These are phyloP conservation scores for Percopsis omiscomaycus DNA, from an alignment of 2,797 vertebrate genomes.

Conservation along the genomic window DNA sequence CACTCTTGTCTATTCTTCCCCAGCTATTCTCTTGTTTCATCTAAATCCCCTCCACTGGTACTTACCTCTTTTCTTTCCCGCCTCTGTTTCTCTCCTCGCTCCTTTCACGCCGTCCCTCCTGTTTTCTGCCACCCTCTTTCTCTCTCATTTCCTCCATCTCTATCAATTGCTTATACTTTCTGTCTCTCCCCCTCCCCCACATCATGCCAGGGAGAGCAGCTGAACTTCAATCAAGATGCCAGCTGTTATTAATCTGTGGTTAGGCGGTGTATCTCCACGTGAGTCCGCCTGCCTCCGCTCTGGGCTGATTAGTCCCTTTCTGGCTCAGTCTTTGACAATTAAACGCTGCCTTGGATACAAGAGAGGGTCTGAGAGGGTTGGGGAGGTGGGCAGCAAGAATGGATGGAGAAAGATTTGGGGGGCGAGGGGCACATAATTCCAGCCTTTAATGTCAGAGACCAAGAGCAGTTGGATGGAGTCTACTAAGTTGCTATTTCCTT, in stretches of 20 bases:
- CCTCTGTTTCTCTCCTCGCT: conserved; percentile 13
- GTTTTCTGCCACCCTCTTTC: conserved; percentile 22
- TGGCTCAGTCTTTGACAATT: conserved; percentile 76
- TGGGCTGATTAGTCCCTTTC: conserved; percentile 79
- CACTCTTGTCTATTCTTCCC: conserved; percentile 46
- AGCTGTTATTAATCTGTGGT: conserved; percentile 71
- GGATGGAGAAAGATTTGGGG: conserved; percentile 38
- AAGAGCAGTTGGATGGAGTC: conserved; percentile 58
- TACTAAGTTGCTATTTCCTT: conserved; percentile 53
- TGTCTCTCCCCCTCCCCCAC: conserved; percentile 30
- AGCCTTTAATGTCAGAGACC: conserved; percentile 63
- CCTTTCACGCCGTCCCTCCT: conserved; percentile 7
- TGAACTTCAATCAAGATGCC: conserved; percentile 73
- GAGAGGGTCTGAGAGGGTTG: conserved; percentile 56
- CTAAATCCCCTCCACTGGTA: conserved; percentile 35
- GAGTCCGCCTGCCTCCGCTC: conserved; percentile 63
- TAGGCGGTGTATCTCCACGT: conserved; percentile 67
- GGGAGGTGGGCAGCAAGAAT: conserved; percentile 46
- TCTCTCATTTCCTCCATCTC: conserved; percentile 3
- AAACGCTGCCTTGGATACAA: conserved; percentile 74
- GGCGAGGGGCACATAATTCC: conserved; percentile 59
- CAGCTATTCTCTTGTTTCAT: conserved; percentile 50
- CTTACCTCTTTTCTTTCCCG: conserved; percentile 23
- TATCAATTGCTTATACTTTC: not conserved
- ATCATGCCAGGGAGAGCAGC: conserved; percentile 60